These are phyloP conservation scores for Dromaius novaehollandiae DNA, from an alignment of 2,113 vertebrate genomes.

Conservation along the genomic window DNA sequence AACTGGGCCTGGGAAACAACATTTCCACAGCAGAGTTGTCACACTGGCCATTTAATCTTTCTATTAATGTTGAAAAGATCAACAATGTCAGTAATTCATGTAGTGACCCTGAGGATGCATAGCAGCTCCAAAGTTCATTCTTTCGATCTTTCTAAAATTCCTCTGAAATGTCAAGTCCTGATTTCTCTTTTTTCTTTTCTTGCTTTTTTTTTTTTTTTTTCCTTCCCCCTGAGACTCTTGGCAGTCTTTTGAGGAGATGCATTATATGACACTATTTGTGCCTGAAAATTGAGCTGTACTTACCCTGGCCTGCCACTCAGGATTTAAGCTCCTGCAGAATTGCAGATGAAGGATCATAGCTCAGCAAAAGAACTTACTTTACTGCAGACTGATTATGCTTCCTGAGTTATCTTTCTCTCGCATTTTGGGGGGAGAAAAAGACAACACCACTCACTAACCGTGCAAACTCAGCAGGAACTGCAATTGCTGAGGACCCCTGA, in stretches of 20 bases:
- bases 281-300: not conserved
- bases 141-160: not conserved
- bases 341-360: not conserved
- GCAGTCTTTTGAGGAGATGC: not conserved
- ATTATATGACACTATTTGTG: not conserved
- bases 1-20: no score
- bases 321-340: not conserved
- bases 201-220: not conserved
- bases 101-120: not conserved
- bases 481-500: not conserved
- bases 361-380: not conserved
- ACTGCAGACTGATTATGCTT: not conserved
- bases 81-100: not conserved
- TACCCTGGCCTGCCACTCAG: not conserved
- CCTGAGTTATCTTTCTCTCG: not conserved
- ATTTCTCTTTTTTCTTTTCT: not conserved
- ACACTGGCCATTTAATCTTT: not conserved
- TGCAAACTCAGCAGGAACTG: no score
- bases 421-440: not conserved
- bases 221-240: not conserved
- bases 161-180: not conserved
- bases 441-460: accelerated
- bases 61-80: not conserved
- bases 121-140: not conserved
- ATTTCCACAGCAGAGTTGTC: not conserved